phyloP scores from a whole-genome alignment of 2,113 vertebrate genomes.

The Phodopus roborovskii region DNA sequence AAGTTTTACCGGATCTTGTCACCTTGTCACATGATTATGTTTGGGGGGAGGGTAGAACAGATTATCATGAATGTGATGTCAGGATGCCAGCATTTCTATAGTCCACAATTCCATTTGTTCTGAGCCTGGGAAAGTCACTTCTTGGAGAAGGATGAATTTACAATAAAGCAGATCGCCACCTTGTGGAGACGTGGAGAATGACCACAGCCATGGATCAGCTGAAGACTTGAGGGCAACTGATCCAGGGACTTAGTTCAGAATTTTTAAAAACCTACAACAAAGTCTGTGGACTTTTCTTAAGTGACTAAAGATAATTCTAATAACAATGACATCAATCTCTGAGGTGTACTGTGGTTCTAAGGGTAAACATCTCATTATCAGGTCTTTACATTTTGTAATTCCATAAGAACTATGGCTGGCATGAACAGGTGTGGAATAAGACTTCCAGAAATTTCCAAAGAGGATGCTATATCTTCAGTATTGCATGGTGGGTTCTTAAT shows the following conservation, averaged over 20 bases:
- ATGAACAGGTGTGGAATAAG: not conserved
- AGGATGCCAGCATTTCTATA: not conserved
- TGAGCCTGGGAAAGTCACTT: not conserved
- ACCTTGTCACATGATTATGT: not conserved
- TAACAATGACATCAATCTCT: not conserved
- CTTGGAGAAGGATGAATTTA: not conserved
- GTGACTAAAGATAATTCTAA: slow-evolving; percentile 3
- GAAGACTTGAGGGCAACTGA: not conserved
- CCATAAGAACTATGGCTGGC: not conserved
- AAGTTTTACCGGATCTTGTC: not conserved
- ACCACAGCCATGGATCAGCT: too few species aligned
- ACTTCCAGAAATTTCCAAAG: not conserved
- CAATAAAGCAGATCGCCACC: slow-evolving; percentile 47
- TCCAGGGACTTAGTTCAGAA: not conserved
- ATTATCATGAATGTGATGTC: not conserved
- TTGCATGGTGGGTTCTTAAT: not conserved
- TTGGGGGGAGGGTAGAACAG: not conserved
- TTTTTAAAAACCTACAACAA: not conserved
- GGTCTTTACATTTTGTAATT: not conserved
- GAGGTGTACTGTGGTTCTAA: not conserved
- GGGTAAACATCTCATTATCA: not conserved
- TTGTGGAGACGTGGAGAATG: slow-evolving; percentile 40
- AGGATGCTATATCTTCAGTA: not conserved
- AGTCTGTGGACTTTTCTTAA: not conserved
- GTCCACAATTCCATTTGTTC: not conserved